Conservation (phyloP, 2,797 vertebrate species). For the Galago senegalensis region DNA sequence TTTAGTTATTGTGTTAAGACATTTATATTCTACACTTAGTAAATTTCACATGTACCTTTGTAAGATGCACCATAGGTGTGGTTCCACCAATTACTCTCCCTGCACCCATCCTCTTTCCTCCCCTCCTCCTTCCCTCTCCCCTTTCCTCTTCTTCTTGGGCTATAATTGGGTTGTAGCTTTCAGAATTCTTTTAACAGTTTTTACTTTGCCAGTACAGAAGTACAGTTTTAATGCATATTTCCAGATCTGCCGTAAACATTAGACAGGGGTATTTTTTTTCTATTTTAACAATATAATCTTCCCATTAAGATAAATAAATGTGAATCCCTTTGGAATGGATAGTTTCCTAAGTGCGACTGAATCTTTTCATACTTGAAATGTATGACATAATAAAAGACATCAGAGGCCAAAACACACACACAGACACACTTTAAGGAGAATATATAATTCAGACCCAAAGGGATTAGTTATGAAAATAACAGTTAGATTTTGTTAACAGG, state of each 20-base stretch:
- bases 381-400: constrained; percentile 52
- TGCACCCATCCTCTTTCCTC: too few species aligned
- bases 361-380: constrained; percentile 52
- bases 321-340: neutral
- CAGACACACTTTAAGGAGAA: constrained; percentile 56
- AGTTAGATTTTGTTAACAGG: constrained; percentile 83
- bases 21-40: too few species aligned
- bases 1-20: too few species aligned
- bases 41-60: too few species aligned
- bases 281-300: constrained; percentile 37
- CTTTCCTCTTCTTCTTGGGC: too few species aligned
- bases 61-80: too few species aligned
- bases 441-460: constrained; percentile 74
- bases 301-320: constrained; percentile 18
- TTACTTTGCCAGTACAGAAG: neutral
- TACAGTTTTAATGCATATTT: neutral
- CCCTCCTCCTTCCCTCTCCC: too few species aligned
- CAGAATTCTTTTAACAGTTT: neutral
- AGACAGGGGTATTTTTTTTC: neutral
- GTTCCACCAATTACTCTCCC: too few species aligned
- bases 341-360: constrained; percentile 62
- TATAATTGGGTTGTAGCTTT: too few species aligned
- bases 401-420: neutral
- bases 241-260: neutral
- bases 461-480: constrained; percentile 80